These are phyloP conservation scores for Amphiprion ocellaris DNA, from an alignment of 2,113 vertebrate species.

Conservation along the genomic window DNA sequence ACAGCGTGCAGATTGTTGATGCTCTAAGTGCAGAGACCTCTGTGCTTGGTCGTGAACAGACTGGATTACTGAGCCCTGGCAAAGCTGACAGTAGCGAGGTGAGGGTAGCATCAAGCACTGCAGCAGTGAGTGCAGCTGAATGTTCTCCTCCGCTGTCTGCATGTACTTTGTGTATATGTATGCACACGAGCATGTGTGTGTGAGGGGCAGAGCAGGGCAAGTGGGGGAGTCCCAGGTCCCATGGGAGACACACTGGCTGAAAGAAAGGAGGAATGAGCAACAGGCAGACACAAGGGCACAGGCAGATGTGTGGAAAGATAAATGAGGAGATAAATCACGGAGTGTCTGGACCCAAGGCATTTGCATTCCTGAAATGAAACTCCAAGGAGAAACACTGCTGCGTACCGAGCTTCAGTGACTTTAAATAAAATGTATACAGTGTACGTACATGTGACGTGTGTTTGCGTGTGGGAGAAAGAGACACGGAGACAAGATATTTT, in stretches of 20 bases:
- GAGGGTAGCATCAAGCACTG: conserved; percentile 40
- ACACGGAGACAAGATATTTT: conserved; percentile 20
- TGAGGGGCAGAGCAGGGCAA: conserved; percentile 57
- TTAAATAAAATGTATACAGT: conserved; percentile 66
- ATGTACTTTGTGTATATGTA: conserved; percentile 38
- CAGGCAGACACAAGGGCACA: conserved; percentile 85
- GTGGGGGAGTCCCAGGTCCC: conserved; percentile 78
- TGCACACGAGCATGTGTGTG: conserved; percentile 16
- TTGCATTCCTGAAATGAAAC: conserved; percentile 87
- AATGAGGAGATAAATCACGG: conserved; percentile 87
- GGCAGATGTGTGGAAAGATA: conserved; percentile 87
- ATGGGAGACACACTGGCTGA: conserved; percentile 69
- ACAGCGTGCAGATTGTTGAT: conserved; percentile 65
- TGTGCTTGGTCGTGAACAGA: conserved; percentile 62
- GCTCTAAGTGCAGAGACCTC: conserved; percentile 63
- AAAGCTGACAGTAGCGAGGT: conserved; percentile 57
- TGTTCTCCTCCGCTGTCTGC: conserved; percentile 28
- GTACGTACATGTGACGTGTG: conserved; percentile 37
- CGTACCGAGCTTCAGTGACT: conserved; percentile 65
- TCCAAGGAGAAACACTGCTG: conserved; percentile 78
- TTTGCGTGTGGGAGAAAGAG: conserved; percentile 29
- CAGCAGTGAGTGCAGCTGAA: conserved; percentile 43
- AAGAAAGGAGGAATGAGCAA: conserved; percentile 82
- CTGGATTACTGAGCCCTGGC: conserved; percentile 61
- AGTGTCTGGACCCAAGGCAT: conserved; percentile 82